Conservation (phyloP, 1,140 invertebrate species). For the Sarcophaga peregrina region DNA sequence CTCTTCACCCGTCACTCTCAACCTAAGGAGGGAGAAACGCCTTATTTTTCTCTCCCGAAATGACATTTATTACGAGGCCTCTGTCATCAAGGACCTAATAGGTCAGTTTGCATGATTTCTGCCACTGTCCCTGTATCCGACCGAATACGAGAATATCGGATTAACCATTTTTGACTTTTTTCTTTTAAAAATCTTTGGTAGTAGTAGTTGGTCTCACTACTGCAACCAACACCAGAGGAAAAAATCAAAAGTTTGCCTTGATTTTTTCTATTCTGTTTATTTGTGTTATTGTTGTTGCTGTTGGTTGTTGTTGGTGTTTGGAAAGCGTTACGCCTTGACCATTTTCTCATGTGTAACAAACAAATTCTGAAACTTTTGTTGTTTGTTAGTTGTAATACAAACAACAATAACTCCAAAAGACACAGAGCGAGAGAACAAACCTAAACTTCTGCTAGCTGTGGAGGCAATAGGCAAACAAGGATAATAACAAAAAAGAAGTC, state of each 20-base stretch:
- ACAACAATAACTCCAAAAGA: constrained; percentile 24
- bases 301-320: constrained; percentile 11
- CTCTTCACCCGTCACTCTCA: too few species aligned
- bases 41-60: too few species aligned
- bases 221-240: neutral
- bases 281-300: constrained; percentile 1
- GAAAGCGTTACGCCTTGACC: constrained; percentile 20
- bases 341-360: constrained; percentile 36
- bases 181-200: too few species aligned
- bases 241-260: neutral
- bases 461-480: neutral
- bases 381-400: constrained; percentile 18
- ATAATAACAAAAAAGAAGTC: neutral
- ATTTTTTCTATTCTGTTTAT: too few species aligned
- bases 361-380: constrained; percentile 32
- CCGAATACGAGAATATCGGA: too few species aligned
- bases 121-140: too few species aligned
- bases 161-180: too few species aligned
- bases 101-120: too few species aligned
- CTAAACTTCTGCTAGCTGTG: neutral
- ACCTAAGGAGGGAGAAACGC: too few species aligned
- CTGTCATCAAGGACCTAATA: too few species aligned
- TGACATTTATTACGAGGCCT: too few species aligned
- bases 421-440: neutral
- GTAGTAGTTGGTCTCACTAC: too few species aligned